Evolutionary conservation across 2,888 invertebrate species (phyloP), one percentile per base, ranked within the genome.

Genomic region (Dysmachus trigonus): DNA sequence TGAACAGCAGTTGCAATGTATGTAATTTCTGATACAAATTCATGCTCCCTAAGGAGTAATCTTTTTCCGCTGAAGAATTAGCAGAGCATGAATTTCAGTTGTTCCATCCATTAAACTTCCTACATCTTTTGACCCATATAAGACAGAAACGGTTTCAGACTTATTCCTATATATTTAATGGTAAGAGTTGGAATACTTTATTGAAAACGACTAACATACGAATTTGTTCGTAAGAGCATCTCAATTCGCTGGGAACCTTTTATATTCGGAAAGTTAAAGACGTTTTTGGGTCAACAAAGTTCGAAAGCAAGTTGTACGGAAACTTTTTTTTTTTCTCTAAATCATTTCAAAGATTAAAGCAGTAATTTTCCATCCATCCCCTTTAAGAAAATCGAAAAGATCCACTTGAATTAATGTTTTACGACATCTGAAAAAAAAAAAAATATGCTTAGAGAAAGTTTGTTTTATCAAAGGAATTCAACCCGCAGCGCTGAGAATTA

Each of bases 1-100:
- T 10, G 18, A 76, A n/a, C 22, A 33, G 35, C 33, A 76, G 33
- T 76, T 76, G 76, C 76, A 38, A 76, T 77, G 27, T 77, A 76
- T 77, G 27, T 77, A 77, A 77, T 77, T 77, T 76, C n/a, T 47
- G 47, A 77, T 41, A 35, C 27, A 38, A 76, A 76, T 76, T 76
- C 38, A 10, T 76, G 18, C 18, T 74, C 22, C 27, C 76, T 13
- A 5, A 15, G 38, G 76, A 62, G 62, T 0, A 10, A 6, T n/a
- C 2, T 62, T 62, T 62, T 62, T 62, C 18, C 62, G 22, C 27
- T 62, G 3, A 15, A n/a, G 15, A 73, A 31, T 73, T 73, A 73
- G 73, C 33, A 33, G 18, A 73, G 18, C 31, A 73, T 73, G 31
- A 73, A 73, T 62, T 10, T 18, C n/a, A 27, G 62, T 62, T 62